Evolutionary conservation across 2,888 invertebrate species (phyloP).

Genomic region (Drosophila longiperda): DNA sequence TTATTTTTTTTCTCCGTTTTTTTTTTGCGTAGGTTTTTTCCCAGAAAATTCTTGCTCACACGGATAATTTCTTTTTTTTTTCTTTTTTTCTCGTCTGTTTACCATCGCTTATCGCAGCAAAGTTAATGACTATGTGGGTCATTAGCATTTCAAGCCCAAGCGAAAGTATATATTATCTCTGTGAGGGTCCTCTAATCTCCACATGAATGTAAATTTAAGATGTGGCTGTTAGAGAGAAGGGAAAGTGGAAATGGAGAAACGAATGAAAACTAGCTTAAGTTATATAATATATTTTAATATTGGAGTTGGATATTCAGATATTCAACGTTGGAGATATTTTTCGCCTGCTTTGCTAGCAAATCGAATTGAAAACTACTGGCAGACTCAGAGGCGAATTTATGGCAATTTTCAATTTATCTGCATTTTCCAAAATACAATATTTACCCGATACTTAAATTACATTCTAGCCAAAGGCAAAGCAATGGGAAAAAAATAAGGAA

Average conservation of each 20-base stretch:
- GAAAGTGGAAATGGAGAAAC: not conserved
- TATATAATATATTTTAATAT: not conserved
- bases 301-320: not conserved
- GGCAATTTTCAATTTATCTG: slow-evolving; percentile 7
- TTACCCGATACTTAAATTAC: slow-evolving; percentile 15
- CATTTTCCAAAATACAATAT: slow-evolving; percentile 21
- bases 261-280: not conserved
- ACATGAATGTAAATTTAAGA: slow-evolving; percentile 36
- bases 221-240: slow-evolving; percentile 14
- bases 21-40: slow-evolving; percentile 9
- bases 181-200: not conserved
- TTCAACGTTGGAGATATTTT: not conserved
- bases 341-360: not conserved
- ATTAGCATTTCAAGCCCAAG: slow-evolving; percentile 65
- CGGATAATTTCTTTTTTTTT: slow-evolving; percentile 49
- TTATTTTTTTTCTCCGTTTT: not conserved
- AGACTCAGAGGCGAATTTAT: slow-evolving; percentile 5
- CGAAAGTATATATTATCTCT: slow-evolving; percentile 16
- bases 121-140: slow-evolving; percentile 78
- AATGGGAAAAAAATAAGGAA: not conserved
- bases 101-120: slow-evolving; percentile 65
- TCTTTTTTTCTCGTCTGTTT: slow-evolving; percentile 34
- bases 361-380: not conserved
- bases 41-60: slow-evolving; percentile 35
- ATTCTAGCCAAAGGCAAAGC: slow-evolving; percentile 28